Evolutionary conservation across 2,888 invertebrate genomes (phyloP), one percentile per base, ranked within the genome.

Genomic region (Blastobasis adustella): DNA sequence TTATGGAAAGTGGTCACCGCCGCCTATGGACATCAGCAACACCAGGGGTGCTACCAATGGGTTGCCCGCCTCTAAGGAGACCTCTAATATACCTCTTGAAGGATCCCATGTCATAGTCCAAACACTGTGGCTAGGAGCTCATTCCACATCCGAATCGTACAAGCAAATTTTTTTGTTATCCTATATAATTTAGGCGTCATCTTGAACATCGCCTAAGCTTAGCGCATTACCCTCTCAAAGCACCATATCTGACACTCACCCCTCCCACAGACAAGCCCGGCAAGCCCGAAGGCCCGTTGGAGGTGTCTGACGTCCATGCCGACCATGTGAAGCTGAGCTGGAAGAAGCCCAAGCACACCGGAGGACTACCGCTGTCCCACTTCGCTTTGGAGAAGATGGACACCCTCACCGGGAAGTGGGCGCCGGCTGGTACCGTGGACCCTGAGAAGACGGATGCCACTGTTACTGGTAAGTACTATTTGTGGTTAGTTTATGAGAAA

Each of bases 371-470:
- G 5, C 92, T 98, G 59, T 94, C 94, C 8, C 94, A 95, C 4
- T 99, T 96, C 79, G 89, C 97, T 3, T 91, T 99, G 57, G 99
- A 99, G 88, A 98, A 98, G 83, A 96, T 97, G 94, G 98, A 98
- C 75, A 91, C 92, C 0, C 90, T 93, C 40, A 94, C 96, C 37
- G 97, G 97, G 4, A 92, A 94, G 63, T 97, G 97, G 97, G 91
- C 93, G 10, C 96, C 96, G 0, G 96, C 96, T 54, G 95, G 95
- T 10, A 93, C 94, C 55, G 92, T 94, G 10, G 95, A 95, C 65
- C 94, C 96, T 0, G 94, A 94, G 49, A 93, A 93, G 67, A 92
- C 94, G 0, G 95, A 96, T 66, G 94, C 95, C 59, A 94, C 95
- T 60, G 91, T 97, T 38, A 94, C 93, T 59, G 89, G 89, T 89